phyloP scores from a whole-genome alignment of 2,113 vertebrate species.

The Edolisoma coerulescens region DNA sequence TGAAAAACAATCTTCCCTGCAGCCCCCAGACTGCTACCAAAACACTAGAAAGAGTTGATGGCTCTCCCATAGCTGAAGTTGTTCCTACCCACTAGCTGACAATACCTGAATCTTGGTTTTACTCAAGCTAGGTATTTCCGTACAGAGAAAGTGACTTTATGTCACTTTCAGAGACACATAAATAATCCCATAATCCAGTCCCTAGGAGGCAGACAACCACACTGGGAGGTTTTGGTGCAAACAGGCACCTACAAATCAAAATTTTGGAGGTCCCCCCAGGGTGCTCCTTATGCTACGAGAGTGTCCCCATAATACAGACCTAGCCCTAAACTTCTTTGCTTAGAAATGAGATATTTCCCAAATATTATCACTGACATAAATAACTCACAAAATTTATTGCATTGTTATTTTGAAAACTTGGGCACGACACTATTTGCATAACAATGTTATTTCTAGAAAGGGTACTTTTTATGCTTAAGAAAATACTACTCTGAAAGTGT shows the following conservation, averaged over 20 bases:
- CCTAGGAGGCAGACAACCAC: not conserved
- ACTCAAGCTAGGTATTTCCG: not conserved
- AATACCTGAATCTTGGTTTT: not conserved
- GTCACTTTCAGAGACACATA: not conserved
- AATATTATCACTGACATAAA: not conserved
- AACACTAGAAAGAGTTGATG: not conserved
- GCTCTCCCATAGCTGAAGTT: not conserved
- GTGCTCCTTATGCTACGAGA: rapidly evolving
- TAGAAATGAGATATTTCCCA: not conserved
- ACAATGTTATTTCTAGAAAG: not conserved
- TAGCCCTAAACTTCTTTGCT: not conserved
- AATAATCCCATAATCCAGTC: not conserved
- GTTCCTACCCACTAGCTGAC: not conserved
- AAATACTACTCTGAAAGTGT: not conserved
- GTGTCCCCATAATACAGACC: not conserved
- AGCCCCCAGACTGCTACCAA: not conserved
- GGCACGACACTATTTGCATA: not conserved
- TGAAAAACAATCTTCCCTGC: not conserved
- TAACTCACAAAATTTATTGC: not conserved
- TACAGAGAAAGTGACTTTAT: not conserved
- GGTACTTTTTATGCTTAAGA: not conserved
- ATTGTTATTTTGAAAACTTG: not conserved
- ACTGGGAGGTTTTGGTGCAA: not conserved
- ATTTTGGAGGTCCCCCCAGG: not conserved
- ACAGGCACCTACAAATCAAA: not conserved